Conservation (phyloP, 1,140 invertebrate genomes). For the Heliconius congener region DNA sequence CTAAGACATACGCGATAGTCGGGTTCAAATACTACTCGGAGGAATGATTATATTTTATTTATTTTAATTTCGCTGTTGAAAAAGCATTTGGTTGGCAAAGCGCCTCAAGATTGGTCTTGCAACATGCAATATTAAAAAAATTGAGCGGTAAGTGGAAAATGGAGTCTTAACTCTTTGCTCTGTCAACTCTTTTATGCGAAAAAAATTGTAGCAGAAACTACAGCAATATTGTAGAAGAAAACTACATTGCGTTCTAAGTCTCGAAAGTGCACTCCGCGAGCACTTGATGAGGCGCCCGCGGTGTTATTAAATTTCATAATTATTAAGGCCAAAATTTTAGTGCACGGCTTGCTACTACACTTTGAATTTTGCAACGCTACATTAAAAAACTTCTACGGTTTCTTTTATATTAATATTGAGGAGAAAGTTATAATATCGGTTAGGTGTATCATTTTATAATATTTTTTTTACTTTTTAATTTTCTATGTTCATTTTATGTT, state of each 20-base stretch:
- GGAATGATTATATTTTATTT: too few relatives aligned
- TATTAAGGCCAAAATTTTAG: conserved; percentile 21
- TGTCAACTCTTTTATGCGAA: too few relatives aligned
- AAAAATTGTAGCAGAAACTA: background rate
- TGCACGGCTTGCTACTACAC: background rate
- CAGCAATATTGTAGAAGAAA: background rate
- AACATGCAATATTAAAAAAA: too few relatives aligned
- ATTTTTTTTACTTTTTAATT: too few relatives aligned
- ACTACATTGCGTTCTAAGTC: conserved; percentile 13
- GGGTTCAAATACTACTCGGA: too few relatives aligned
- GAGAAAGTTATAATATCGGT: background rate
- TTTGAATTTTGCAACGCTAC: background rate
- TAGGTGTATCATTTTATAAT: background rate
- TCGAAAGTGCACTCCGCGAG: conserved; percentile 8
- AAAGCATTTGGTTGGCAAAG: too few relatives aligned
- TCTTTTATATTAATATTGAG: background rate
- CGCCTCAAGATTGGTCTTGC: too few relatives aligned
- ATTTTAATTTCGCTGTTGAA: too few relatives aligned
- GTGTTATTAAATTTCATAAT: conserved; percentile 19
- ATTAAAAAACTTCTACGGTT: background rate
- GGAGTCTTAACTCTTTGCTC: too few relatives aligned
- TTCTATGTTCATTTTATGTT: too few relatives aligned
- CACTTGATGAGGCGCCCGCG: conserved; percentile 7
- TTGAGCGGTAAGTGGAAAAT: too few relatives aligned
- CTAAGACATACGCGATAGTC: too few relatives aligned